Conservation (phyloP, 1,140 invertebrate genomes). For the Apis laboriosa region DNA sequence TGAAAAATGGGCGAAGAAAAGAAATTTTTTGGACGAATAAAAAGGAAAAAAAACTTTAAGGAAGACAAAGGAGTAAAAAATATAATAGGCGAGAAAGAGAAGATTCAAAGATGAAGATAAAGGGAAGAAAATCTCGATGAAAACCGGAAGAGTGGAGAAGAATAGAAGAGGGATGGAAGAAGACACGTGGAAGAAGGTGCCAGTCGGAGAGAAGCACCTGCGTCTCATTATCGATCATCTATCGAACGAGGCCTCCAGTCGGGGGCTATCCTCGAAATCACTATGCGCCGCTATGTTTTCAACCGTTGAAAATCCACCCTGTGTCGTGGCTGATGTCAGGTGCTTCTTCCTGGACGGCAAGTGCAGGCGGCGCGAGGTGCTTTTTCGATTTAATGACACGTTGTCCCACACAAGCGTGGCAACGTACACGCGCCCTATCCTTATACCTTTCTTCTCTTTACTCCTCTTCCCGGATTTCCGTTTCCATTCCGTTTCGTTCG, state of each 20-base stretch:
- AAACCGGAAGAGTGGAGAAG: background rate
- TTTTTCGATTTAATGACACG: constrained; percentile 79
- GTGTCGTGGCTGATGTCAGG: constrained; percentile 71
- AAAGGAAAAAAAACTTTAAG: too few relatives aligned
- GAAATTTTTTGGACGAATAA: too few relatives aligned
- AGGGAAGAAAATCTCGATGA: constrained; percentile 1
- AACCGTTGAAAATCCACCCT: constrained; percentile 75
- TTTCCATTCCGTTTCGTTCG: constrained; percentile 20
- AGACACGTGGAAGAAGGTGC: constrained; percentile 46
- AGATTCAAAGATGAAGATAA: background rate
- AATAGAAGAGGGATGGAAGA: background rate
- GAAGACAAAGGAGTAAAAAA: too few relatives aligned
- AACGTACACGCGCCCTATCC: constrained; percentile 33
- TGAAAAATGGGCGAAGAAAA: too few relatives aligned
- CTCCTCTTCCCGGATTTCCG: constrained; percentile 56
- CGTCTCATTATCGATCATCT: constrained; percentile 75
- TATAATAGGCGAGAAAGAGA: too few relatives aligned
- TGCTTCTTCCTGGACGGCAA: constrained; percentile 79
- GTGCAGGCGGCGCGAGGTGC: constrained; percentile 76
- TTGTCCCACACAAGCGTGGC: constrained; percentile 46
- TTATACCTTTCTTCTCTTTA: constrained; percentile 4
- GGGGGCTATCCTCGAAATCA: constrained; percentile 59
- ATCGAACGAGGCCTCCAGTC: constrained; percentile 67
- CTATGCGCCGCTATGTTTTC: constrained; percentile 63
- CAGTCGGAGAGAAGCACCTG: constrained; percentile 69